phyloP scores from a whole-genome alignment of 2,888 invertebrate species.

The Synanthedon formicaeformis region DNA sequence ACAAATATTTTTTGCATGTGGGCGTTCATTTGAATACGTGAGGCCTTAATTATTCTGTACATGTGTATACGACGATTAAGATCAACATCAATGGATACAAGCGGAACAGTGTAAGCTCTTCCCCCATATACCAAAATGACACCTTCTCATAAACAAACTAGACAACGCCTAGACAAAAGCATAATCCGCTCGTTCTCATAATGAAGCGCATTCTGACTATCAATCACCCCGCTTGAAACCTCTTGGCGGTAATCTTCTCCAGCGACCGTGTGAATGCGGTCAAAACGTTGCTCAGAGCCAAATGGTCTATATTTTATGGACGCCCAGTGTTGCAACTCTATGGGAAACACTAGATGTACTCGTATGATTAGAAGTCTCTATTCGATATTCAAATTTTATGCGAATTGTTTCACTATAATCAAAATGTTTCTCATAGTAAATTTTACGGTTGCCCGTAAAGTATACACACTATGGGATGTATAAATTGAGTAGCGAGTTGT shows the following conservation, averaged over 20 bases:
- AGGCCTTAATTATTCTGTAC: constrained; percentile 5
- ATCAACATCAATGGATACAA: neutral
- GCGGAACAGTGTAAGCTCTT: neutral
- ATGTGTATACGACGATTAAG: neutral
- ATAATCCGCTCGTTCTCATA: constrained; percentile 37
- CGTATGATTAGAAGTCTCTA: constrained; percentile 13
- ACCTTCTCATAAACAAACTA: constrained; percentile 16
- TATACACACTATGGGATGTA: neutral
- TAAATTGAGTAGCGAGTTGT: neutral
- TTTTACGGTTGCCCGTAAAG: too few species aligned
- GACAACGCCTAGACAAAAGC: constrained; percentile 32
- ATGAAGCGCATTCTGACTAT: constrained; percentile 42
- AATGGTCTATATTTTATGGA: constrained; percentile 48
- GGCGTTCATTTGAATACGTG: constrained; percentile 3
- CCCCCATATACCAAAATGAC: neutral
- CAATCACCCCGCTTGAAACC: constrained; percentile 53
- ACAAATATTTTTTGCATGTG: constrained; percentile 9
- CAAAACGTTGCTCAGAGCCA: constrained; percentile 26
- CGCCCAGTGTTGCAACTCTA: constrained; percentile 42
- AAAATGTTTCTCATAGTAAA: too few species aligned
- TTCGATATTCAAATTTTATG: neutral
- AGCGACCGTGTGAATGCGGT: constrained; percentile 61
- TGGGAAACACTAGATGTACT: constrained; percentile 29
- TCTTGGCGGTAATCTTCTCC: constrained; percentile 48
- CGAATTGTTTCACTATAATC: neutral